Base-by-base conservation (phyloP, 2,888 invertebrate species). In the Volucella bombylans region DNA sequence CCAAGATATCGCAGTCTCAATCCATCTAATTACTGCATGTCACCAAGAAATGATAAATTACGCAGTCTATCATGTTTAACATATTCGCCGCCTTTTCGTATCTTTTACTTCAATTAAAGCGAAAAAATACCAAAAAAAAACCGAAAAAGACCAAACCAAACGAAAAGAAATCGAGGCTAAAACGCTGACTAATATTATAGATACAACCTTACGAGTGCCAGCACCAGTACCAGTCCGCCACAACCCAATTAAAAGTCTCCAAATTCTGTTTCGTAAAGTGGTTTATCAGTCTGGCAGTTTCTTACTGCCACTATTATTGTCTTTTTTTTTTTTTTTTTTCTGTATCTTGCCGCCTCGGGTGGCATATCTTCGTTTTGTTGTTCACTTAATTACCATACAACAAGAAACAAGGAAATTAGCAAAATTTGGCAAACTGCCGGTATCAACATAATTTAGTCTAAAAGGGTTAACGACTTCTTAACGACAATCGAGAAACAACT, bases 391-490 rank as follows among this genome's bases (percentile, higher is more conserved):
- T 67, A 68, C 31, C 61, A 67, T 67, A 65, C 67, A 45, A 50
- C 23, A 76, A 31, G 31, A 59, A 50, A 67, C 50, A 67, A 65
- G 43, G 18, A 76, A 76, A 76, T 61, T 59, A 68, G 39, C 45
- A n/a, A 68, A 67, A 76, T 68, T 76, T 76, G 67, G 61, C 61
- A 61, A 61, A 76, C 47, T 57, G 65, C 59, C 74, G 65, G 74
- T 65, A 65, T 67, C 50, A 59, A 52, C 67, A 67, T 43, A 50
- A 59, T 50, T 61, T 52, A 68, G 52, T 43, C 38, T 31, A 74
- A 64, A 67, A 72, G 76, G 76, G 76, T 68, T 76, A 76, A 76
- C 67, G 76, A 76, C 76, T 45, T 61, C 45, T 68, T 43, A 72
- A 61, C 15, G 43, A 43, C 18, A 49, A 41, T 41, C 18, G 11